Evolutionary conservation across 2,797 vertebrate species (phyloP), one percentile per base, ranked within the genome.

Genomic region (Coilia nasus): DNA sequence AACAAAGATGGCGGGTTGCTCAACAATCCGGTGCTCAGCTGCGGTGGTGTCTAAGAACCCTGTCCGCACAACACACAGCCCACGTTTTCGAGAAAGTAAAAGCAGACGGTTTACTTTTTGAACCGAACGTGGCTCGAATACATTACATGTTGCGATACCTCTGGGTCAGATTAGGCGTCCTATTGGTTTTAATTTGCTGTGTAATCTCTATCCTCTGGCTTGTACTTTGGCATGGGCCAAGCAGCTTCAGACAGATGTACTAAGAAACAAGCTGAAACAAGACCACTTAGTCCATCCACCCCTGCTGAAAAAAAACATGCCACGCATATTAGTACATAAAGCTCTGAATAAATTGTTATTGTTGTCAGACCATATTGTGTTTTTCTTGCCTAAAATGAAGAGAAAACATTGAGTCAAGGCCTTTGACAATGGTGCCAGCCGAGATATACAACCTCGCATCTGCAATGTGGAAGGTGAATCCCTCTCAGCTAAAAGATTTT

Each of bases 381-480:
- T 92, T 91, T 91, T 91, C 92, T 92, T 3, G 90, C 91, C 83
- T 84, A 85, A 88, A 85, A 85, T 81, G 89, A 90, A 89, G 89
- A 91, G 50, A 75, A 83, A 91, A 93, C 88, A 89, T 19, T 50
- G 59, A 83, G 62, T 82, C 80, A 84, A 57, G 82, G 46, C 78
- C 85, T n/a, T n/a, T 84, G 86, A 59, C 67, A 84, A 82, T 21
- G 1, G 64, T 87, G 83, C 78, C 46, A 85, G 81, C 88, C 83
- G 84, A 23, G 87, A 90, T 87, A 87, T 87, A n/a, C 86, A 59
- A 86, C 41, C 88, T 54, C 64, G 60, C 41, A 80, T 89, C 83
- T 81, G 87, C 85, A 82, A 88, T 19, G 85, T 71, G 15, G 54
- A 23, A 23, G 84, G 21, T 84, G 86, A 88, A 85, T 62, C 81